Base-by-base conservation (phyloP, 2,113 vertebrate species). In the Capreolus pygargus region DNA sequence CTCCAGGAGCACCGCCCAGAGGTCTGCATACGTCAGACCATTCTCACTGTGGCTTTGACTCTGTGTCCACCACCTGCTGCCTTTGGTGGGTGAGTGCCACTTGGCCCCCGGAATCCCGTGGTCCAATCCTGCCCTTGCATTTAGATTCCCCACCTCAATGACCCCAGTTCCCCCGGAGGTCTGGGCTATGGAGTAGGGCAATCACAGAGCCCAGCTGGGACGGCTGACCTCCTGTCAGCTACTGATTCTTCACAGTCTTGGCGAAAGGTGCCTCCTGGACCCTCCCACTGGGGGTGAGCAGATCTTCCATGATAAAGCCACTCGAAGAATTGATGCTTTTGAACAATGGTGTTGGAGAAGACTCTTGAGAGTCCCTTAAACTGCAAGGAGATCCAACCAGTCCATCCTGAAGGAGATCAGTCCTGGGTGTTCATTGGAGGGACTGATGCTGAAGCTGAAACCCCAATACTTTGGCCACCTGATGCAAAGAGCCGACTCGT, bases 1-100 rank as follows among this genome's bases (percentile, higher is more conserved):
- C 55, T 82, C 25, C 52, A 86, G n/a, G 58, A 47, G 89, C 78
- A 79, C 93, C 43, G 2, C 21, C 7, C 19, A 0, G 10, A 10
- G 30, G 58, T 30, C 43, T n/a, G 55, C 12, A 3, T 0, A 1
- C 16, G 7, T 6, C 30, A 14, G 12, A n/a, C 58, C 30, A 16
- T 6, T 47, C 43, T n/a, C 43, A 5, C 7, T 0, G 1, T 0
- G 2, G 43, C 10, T 52, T 12, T 81, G 78, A 21, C 9, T 12
- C 47, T 33, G 28, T 0, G 1, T 52, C 78, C 85, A 11, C 78
- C 28, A 3, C 45, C 78, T 17, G 5, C 16, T 79, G 76, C 27
- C 76, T 47, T 30, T 19, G 27, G 28, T 30, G 43, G 15, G 27
- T 30, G 27, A 79, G 27, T 79, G 76, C 76, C 27, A 2, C 23